Evolutionary conservation across 2,797 vertebrate species (phyloP), one percentile per base, ranked within the genome.

Genomic region (Myripristis murdjan): DNA sequence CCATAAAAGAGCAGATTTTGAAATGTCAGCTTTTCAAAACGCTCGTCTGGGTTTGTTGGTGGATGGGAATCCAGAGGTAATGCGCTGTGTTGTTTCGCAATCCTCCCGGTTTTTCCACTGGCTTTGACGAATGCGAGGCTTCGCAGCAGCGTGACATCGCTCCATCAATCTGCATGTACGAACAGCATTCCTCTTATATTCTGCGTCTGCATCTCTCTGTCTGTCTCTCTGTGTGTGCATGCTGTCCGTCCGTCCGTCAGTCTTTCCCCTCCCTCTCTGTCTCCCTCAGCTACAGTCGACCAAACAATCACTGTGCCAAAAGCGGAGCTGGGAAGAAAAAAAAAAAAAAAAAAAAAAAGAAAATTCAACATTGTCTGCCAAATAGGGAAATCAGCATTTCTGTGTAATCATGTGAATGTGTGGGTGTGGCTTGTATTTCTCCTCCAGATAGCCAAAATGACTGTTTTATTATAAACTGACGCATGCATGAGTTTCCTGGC

Each of bases 101-200:
- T 69, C 54, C 46, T 64, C 65, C 33, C 14, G 0, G n/a, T n/a
- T 33, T 68, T 28, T 62, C 75, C 76, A 7, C 81, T 86, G 84
- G 77, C 87, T 47, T 86, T 75, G 64, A 51, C 62, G 87, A 90
- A 87, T 64, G 70, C 43, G n/a, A 85, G 89, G 87, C 79, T 78
- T 91, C 85, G 87, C 71, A 73, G 75, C 47, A 3, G 73, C 82
- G 73, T 87, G 87, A 89, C 60, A 75, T 67, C 75, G 62, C 84
- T 83, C 79, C 79, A 88, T 91, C 82, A 83, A 78, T 89, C 90
- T 76, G 69, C 54, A 55, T 74, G 87, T 83, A 84, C 86, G 79
- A 89, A 82, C 83, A 89, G 85, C 7, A 2, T 65, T 83, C 59
- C 56, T 67, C 76, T 89, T 82, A 84, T 81, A 57, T 75, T 86